Base-by-base conservation (phyloP, 2,113 vertebrate genomes). In the Charina bottae region DNA sequence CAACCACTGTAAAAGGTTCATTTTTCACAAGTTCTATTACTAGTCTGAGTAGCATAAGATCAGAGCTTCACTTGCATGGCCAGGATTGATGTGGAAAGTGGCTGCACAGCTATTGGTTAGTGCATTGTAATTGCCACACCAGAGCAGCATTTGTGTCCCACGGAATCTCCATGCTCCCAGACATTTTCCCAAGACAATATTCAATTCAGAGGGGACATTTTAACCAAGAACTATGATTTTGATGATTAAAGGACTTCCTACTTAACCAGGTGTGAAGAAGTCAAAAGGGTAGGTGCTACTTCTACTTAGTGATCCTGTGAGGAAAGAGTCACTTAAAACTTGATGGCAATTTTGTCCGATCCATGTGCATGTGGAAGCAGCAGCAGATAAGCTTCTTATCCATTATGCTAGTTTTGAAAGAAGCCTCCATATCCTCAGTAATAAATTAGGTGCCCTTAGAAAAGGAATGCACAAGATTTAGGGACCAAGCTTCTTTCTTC, bases 51-150 rank as follows among this genome's bases (percentile, higher is more conserved):
- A 55, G n/a, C 2, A 64, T 49, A 37, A 86, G 42, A 28, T 33
- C 8, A 84, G 11, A 33, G 58, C 53, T 93, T 23, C 4, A 0
- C 17, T 24, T 15, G 1, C 0, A 0, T 33, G 23, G n/a, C n/a
- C 37, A 26, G n/a, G 83, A 62, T 33, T n/a, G 28, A 60, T 49
- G 5, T 89, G 56, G 49, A 37, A 93, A 90, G 72, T 6, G 60
- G 56, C 26, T 78, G 1, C 42, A 13, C 2, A 6, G 5, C 10
- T 90, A 28, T 68, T 1, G 6, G 83, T 85, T 33, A 33, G 5
- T 10, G 1, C 2, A 19, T 13, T 42, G 3, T 9, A 54, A 90
- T 21, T 78, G 19, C 89, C 88, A 6, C 68, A 85, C 37, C n/a
- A 33, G 83, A 46, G 42, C 89, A 87, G 28, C 49, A 83, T 53